Evolutionary conservation across 2,113 vertebrate species (phyloP).

Genomic region (Oreotrochilus melanogaster): DNA sequence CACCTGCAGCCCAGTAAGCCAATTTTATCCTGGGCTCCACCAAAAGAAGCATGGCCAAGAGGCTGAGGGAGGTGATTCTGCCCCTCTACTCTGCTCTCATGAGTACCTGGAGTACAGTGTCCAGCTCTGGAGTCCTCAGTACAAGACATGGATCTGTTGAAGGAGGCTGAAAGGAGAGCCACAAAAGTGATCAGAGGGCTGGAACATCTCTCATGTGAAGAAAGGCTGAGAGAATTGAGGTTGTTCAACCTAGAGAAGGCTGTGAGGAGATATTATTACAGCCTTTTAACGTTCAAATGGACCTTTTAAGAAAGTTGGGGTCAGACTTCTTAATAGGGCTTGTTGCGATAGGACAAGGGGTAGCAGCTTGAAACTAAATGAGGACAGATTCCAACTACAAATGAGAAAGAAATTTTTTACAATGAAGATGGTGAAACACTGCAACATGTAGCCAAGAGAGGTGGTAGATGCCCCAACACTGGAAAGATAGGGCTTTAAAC

Average conservation of each 20-base stretch:
- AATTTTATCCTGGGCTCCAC: background rate
- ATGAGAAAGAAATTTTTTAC: background rate
- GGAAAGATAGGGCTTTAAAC: background rate
- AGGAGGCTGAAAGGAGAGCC: accelerated
- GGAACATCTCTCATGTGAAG: background rate
- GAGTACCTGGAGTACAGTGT: background rate
- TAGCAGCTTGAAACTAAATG: background rate
- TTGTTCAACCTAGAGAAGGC: background rate
- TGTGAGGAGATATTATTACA: accelerated
- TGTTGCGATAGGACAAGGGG: background rate
- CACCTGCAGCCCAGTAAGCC: accelerated
- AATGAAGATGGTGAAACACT: background rate
- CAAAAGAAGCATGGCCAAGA: accelerated
- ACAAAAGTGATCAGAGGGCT: background rate
- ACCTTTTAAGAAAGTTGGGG: background rate
- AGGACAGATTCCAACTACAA: background rate
- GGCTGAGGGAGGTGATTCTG: background rate
- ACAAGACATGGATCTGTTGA: background rate
- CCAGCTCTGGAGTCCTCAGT: background rate
- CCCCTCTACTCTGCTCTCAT: accelerated
- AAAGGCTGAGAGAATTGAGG: background rate
- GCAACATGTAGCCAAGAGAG: background rate
- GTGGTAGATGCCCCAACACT: too few species aligned
- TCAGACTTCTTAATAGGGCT: accelerated
- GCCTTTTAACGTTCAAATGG: background rate